Evolutionary conservation across 2,113 vertebrate genomes (phyloP).

Genomic region (Phaethon lepturus): DNA sequence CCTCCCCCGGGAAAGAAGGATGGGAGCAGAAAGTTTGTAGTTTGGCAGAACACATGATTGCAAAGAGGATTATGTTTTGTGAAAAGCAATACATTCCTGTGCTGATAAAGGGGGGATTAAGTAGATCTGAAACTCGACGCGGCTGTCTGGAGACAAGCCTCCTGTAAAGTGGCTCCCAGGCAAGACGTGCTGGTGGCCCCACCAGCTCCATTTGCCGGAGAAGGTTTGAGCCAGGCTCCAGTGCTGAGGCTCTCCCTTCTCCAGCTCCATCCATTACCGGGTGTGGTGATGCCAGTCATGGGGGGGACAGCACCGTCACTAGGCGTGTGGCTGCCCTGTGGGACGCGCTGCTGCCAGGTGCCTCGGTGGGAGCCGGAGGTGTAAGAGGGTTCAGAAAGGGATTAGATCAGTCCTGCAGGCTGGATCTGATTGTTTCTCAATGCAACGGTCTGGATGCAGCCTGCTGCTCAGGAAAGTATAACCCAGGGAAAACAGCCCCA

Average conservation of each 20-base stretch:
- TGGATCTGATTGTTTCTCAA: neutral
- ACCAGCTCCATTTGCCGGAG: neutral
- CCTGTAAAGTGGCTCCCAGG: neutral
- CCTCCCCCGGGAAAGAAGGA: neutral
- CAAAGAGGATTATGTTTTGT: constrained; percentile 66
- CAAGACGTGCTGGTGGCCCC: neutral
- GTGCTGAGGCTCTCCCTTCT: neutral
- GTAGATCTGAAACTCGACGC: neutral
- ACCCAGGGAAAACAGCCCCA: neutral
- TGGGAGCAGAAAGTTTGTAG: constrained; percentile 11
- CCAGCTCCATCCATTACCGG: neutral
- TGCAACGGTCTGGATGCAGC: neutral
- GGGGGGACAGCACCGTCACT: neutral
- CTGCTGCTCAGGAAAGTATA: neutral
- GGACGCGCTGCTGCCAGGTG: accelerated
- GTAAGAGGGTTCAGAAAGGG: neutral
- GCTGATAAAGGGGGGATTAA: constrained; percentile 36
- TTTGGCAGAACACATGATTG: constrained; percentile 58
- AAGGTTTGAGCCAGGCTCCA: neutral
- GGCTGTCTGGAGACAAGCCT: neutral
- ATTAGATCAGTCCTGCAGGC: neutral
- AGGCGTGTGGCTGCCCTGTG: accelerated
- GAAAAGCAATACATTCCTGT: constrained; percentile 36
- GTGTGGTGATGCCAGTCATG: neutral
- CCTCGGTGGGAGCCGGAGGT: neutral